phyloP scores from a whole-genome alignment of 2,113 vertebrate species.

The Regulus satrapa region DNA sequence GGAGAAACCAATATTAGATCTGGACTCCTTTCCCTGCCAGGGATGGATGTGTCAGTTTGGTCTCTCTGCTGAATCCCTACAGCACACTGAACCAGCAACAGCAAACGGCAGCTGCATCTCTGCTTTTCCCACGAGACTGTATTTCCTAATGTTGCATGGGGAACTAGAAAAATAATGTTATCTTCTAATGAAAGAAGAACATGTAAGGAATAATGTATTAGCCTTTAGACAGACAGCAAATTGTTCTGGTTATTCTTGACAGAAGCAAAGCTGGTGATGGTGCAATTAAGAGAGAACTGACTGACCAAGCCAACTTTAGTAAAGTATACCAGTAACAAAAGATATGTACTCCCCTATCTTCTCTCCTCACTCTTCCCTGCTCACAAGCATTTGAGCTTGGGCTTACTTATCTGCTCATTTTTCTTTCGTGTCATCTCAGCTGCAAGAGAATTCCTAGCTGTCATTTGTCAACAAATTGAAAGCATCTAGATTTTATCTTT shows the following conservation, averaged over 20 bases:
- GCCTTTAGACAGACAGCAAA: background rate
- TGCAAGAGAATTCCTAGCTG: background rate
- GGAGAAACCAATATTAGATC: background rate
- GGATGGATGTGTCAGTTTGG: background rate
- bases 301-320: background rate
- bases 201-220: background rate
- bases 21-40: background rate
- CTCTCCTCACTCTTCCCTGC: background rate
- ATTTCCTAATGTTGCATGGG: background rate
- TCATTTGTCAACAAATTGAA: background rate
- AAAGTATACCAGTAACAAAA: background rate
- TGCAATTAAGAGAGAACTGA: background rate
- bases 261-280: background rate
- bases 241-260: background rate
- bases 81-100: background rate
- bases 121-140: background rate
- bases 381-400: background rate
- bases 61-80: background rate
- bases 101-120: background rate
- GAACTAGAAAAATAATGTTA: background rate
- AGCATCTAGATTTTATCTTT: background rate
- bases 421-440: background rate
- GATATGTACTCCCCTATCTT: background rate
- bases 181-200: background rate
- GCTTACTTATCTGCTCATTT: background rate